phyloP scores from a whole-genome alignment of 2,888 invertebrate genomes.

The Apamea sordens region DNA sequence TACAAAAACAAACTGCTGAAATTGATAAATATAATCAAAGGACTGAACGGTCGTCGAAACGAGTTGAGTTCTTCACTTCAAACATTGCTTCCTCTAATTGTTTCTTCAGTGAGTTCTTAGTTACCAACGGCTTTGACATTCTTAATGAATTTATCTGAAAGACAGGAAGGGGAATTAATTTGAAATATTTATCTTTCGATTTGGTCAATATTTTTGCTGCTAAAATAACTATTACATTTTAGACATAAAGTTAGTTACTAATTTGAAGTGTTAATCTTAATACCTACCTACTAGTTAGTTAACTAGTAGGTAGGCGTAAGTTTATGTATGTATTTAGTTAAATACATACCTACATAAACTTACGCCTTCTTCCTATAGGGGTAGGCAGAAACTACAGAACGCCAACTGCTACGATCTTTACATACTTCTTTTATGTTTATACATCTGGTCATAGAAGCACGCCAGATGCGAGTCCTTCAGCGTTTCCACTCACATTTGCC shows the following conservation, averaged over 20 bases:
- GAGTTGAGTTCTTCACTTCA: slow-evolving; percentile 47
- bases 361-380: neutral
- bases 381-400: neutral
- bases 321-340: too few species aligned
- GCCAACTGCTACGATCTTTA: neutral
- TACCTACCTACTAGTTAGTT: neutral
- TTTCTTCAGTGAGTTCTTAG: slow-evolving; percentile 48
- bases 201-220: neutral
- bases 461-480: too few species aligned
- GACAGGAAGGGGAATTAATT: slow-evolving; percentile 33
- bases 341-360: too few species aligned
- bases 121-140: slow-evolving; percentile 49
- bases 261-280: neutral
- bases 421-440: neutral
- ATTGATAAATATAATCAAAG: slow-evolving; percentile 50
- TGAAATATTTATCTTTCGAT: slow-evolving; percentile 46
- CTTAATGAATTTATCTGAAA: slow-evolving; percentile 51
- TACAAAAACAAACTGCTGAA: slow-evolving; percentile 17
- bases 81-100: slow-evolving; percentile 55
- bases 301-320: too few species aligned
- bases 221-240: slow-evolving; percentile 1
- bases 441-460: too few species aligned
- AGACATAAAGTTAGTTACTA: neutral
- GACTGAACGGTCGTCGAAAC: slow-evolving; percentile 30
- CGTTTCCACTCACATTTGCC: too few species aligned